Percentiles rank a stretch among this genome's conserved stretches.
Evolutionary conservation across 37 sponge, comb jelly and placozoan genomes (phyloP).

Genomic region (Haliclona indistincta): DNA sequence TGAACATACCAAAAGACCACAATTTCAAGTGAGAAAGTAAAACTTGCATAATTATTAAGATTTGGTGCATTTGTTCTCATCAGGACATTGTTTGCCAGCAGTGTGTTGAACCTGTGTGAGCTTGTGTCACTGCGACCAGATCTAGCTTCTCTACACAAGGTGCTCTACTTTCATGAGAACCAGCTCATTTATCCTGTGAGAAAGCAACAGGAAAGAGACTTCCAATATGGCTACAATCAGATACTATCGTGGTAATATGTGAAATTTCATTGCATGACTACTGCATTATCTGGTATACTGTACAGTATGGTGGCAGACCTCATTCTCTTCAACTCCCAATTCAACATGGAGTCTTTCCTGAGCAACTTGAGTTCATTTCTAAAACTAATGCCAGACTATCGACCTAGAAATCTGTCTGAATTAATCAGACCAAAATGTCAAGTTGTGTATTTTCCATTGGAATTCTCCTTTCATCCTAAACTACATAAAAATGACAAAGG

Average conservation of each 20-base stretch:
- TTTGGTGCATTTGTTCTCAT: not conserved
- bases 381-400: conserved; percentile 73
- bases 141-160: conserved; percentile 54
- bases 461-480: conserved; percentile 14
- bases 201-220: conserved; percentile 82
- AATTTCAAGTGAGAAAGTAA: conserved; percentile 36
- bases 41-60: not conserved
- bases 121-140: conserved; percentile 75
- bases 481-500: not conserved
- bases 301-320: conserved; percentile 76
- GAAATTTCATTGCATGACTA: not conserved
- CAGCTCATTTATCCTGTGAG: conserved; percentile 89
- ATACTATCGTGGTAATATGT: conserved; percentile 81
- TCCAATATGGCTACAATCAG: conserved; percentile 92
- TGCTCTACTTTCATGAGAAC: conserved; percentile 95
- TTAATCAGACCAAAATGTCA: conserved; percentile 61
- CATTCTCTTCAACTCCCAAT: conserved; percentile 89
- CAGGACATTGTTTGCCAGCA: conserved; percentile 78
- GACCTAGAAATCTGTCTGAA: conserved; percentile 63
- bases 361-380: conserved; percentile 58
- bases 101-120: conserved; percentile 86
- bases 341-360: conserved; percentile 91
- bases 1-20: conserved; percentile 37
- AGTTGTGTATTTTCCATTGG: conserved; percentile 83
- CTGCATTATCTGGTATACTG: not conserved